Conservation (phyloP, 2,888 invertebrate species). For the Nemotelus pantherinus region DNA sequence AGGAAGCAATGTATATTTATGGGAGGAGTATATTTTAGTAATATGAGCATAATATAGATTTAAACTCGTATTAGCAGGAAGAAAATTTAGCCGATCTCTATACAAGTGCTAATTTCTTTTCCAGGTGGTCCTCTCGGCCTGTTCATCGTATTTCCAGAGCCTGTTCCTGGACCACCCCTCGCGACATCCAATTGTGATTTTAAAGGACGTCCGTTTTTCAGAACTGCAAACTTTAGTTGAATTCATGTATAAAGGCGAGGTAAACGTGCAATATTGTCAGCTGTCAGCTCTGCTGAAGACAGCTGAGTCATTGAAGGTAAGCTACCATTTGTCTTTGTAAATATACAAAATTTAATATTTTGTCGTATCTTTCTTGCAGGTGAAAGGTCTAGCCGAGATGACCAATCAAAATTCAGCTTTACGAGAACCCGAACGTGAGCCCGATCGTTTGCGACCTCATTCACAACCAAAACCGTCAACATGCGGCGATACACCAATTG, state of each 20-base stretch:
- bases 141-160: slow-evolving; percentile 94
- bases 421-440: slow-evolving; percentile 67
- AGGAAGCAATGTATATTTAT: not conserved
- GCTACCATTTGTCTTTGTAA: not conserved
- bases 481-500: slow-evolving; percentile 58
- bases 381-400: slow-evolving; percentile 93
- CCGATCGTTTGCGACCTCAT: slow-evolving; percentile 64
- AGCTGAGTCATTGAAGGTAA: slow-evolving; percentile 88
- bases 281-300: slow-evolving; percentile 89
- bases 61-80: not conserved
- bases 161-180: slow-evolving; percentile 93
- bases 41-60: no score
- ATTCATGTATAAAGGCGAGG: slow-evolving; percentile 97
- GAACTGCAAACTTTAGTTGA: slow-evolving; percentile 91
- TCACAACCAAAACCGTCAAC: slow-evolving; percentile 60
- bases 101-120: not conserved
- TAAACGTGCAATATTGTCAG: slow-evolving; percentile 94
- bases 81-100: not conserved
- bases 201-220: slow-evolving; percentile 92
- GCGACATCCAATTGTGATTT: slow-evolving; percentile 91
- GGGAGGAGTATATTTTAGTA: not conserved
- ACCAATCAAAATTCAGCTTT: slow-evolving; percentile 78
- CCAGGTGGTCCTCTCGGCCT: slow-evolving; percentile 92
- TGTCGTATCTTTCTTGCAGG: slow-evolving; percentile 60
- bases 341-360: not conserved